Base-by-base conservation (phyloP, 1,140 invertebrate genomes). In the Ceratosolen solmsi region DNA sequence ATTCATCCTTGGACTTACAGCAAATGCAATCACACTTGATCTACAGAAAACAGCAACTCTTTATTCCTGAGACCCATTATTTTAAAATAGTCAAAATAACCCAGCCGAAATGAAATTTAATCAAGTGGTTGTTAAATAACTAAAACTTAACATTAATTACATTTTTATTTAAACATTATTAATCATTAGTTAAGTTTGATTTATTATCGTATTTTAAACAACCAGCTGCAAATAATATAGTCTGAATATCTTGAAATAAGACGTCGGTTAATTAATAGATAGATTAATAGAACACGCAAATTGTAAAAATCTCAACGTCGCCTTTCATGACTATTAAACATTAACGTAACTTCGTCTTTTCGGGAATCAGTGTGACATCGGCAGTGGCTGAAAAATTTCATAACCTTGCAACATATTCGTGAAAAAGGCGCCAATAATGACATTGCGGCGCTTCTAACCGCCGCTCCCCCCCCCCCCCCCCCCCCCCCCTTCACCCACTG, bases 51-150 rank as follows among this genome's bases (percentile, higher is more conserved):
- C 30, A 76, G n/a, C 73, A 74, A 80, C 3, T 77, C 54, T 80
- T 82, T 77, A 75, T 77, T 63, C 58, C 54, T 51, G 4, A 60
- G 7, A 20, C 2, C 13, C 33, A 65, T 65, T 58, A 71, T 68
- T 80, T 79, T 4, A 2, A 73, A 83, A 83, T 74, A 49, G 38
- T 58, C n/a, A 49, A 79, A 56, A 71, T 79, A 71, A 33, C n/a
- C 51, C 13, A 56, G 22, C 20, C 36, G 41, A 75, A 27, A 72
- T 9, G 25, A 51, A 51, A 58, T 33, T 56, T 56, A 3, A 56
- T 0, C 27, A 51, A 30, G 13, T 27, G 2, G 41, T 17, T n/a
- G n/a, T n/a, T n/a, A n/a, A n/a, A n/a, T n/a, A n/a, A n/a, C n/a
- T n/a, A n/a, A n/a, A n/a, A n/a, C n/a, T n/a, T n/a, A n/a, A n/a